Conservation (phyloP, 1,140 invertebrate species). For the Panagrolaimus sp. region DNA sequence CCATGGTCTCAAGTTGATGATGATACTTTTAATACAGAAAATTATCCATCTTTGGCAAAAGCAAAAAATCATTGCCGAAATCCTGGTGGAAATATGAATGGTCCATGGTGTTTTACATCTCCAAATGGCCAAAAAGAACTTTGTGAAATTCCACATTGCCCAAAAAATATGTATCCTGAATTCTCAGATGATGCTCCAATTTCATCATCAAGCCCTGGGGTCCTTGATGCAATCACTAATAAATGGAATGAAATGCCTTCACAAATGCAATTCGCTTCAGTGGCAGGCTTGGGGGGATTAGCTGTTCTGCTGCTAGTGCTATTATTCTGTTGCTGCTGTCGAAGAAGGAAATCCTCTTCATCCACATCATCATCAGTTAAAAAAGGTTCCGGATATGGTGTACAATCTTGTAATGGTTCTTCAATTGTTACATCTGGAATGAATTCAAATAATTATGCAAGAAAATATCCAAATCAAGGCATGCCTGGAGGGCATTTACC, state of each 20-base stretch:
- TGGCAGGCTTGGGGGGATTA: constrained; percentile 31
- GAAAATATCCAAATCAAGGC: not conserved
- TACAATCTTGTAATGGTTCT: constrained; percentile 5
- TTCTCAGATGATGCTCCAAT: constrained; percentile 23
- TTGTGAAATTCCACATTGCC: constrained; percentile 70
- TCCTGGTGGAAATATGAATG: constrained; percentile 71
- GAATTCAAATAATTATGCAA: constrained; percentile 33
- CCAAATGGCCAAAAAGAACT: constrained; percentile 66
- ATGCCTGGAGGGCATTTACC: constrained; percentile 12
- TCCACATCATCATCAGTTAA: constrained; percentile 18
- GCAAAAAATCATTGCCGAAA: constrained; percentile 88
- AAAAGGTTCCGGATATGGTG: constrained; percentile 6
- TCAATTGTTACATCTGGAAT: constrained; percentile 39
- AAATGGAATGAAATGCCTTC: constrained; percentile 39
- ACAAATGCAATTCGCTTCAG: constrained; percentile 33
- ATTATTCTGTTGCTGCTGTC: constrained; percentile 39
- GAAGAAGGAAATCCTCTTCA: constrained; percentile 27
- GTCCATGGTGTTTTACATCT: constrained; percentile 80
- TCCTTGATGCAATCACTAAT: constrained; percentile 35
- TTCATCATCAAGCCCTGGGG: not conserved
- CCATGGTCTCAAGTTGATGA: constrained; percentile 25
- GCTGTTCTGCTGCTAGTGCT: constrained; percentile 36
- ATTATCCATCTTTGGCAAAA: constrained; percentile 75
- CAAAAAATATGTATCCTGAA: constrained; percentile 32
- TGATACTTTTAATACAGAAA: constrained; percentile 67